These are phyloP conservation scores for Danio tinwini DNA, from an alignment of 2,797 vertebrate species.

Conservation along the genomic window DNA sequence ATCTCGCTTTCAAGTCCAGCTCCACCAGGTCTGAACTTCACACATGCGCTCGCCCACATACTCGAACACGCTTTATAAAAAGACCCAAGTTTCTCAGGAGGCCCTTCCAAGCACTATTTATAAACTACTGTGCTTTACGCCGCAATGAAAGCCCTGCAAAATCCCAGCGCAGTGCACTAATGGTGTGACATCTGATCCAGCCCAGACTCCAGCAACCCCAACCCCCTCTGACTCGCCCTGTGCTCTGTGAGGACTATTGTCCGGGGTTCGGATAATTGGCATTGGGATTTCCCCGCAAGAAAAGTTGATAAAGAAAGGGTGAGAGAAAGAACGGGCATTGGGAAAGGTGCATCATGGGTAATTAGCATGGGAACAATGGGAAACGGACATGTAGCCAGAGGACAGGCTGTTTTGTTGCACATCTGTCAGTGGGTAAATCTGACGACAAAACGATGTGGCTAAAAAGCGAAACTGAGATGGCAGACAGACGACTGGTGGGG, in stretches of 20 bases:
- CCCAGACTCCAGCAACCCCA: constrained; percentile 60
- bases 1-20: constrained; percentile 48
- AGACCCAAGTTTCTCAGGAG: constrained; percentile 62
- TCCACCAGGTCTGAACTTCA: background rate
- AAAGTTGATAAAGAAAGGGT: constrained; percentile 66
- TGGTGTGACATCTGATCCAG: constrained; percentile 73
- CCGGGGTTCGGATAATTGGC: constrained; percentile 52
- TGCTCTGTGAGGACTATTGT: constrained; percentile 68
- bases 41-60: constrained; percentile 28
- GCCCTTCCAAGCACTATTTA: constrained; percentile 69
- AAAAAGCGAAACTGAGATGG: constrained; percentile 12
- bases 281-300: constrained; percentile 77
- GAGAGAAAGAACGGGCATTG: constrained; percentile 64
- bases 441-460: constrained; percentile 30
- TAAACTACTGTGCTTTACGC: constrained; percentile 71
- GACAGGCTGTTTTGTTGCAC: constrained; percentile 52
- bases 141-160: constrained; percentile 67
- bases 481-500: constrained; percentile 22
- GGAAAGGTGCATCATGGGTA: constrained; percentile 68
- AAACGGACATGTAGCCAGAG: constrained; percentile 60
- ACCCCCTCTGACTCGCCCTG: constrained; percentile 30
- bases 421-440: constrained; percentile 65
- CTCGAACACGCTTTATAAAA: constrained; percentile 61
- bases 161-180: constrained; percentile 57
- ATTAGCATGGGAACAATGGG: constrained; percentile 63